A percentile compares a stretch with the other conserved stretches of the same genome.
phyloP scores from a whole-genome alignment of 64 coral and sea anemone species.

The Actinia equina region DNA sequence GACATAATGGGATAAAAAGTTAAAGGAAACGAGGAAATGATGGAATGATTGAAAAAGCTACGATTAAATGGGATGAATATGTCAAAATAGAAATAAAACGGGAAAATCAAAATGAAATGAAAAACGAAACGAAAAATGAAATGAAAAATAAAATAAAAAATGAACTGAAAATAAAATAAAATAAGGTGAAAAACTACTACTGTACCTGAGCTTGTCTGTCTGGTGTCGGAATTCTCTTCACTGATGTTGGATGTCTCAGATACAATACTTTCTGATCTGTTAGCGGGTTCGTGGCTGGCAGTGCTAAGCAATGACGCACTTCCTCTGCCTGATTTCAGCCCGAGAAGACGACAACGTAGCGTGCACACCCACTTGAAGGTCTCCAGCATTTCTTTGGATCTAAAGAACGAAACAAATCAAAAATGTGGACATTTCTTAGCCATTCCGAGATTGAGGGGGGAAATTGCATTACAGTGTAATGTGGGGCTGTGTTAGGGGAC shows the following conservation, averaged over 20 bases:
- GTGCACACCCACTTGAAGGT: slow-evolving; percentile 30
- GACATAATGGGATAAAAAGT: background rate
- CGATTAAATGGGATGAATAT: background rate
- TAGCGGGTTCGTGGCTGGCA: background rate
- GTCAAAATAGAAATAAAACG: background rate
- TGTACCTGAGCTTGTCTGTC: slow-evolving; percentile 16
- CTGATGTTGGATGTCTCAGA: background rate
- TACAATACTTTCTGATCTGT: background rate
- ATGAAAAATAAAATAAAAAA: no score
- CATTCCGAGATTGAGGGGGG: no score
- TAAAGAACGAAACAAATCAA: background rate
- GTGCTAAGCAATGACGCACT: background rate
- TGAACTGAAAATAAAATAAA: background rate
- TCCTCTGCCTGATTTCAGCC: slow-evolving; percentile 26
- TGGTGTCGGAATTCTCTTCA: slow-evolving; percentile 18
- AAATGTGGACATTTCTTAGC: background rate
- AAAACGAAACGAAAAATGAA: background rate
- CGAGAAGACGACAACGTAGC: slow-evolving; percentile 21
- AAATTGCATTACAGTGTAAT: no score
- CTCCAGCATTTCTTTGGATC: slow-evolving; percentile 55
- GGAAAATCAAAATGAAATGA: background rate
- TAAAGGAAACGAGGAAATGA: background rate
- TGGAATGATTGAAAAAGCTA: background rate
- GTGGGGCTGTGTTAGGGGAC: no score
- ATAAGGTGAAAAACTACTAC: background rate